A percentile compares a stretch with the other conserved stretches of the same genome.
Evolutionary conservation across 1,140 invertebrate species (phyloP).

Genomic region (Steinernema khuongi): DNA sequence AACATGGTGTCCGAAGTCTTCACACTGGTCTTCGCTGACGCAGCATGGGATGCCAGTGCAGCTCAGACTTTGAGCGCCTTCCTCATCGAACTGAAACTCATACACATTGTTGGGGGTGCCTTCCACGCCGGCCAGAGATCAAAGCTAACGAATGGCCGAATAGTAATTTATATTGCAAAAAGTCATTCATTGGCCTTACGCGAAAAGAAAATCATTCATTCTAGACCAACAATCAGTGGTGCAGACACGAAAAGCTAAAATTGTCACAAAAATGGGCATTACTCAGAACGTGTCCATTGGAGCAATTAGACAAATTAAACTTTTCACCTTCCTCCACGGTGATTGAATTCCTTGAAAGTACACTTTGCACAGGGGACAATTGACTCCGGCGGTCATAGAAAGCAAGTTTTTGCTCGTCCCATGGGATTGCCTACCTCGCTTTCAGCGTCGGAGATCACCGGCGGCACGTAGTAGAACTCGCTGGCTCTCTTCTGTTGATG

Average conservation of each 20-base stretch:
- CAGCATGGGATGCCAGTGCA: conserved; percentile 38
- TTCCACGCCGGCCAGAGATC: neutral
- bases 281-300: too few species aligned
- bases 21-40: conserved; percentile 34
- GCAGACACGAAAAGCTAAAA: neutral
- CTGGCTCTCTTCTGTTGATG: neutral
- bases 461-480: conserved; percentile 6
- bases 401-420: too few species aligned
- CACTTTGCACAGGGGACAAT: too few species aligned
- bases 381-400: too few species aligned
- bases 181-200: neutral
- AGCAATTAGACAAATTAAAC: too few species aligned
- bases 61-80: conserved; percentile 18
- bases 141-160: neutral
- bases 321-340: too few species aligned
- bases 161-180: neutral
- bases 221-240: neutral
- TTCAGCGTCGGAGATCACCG: neutral
- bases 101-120: neutral
- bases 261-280: neutral
- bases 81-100: conserved; percentile 7
- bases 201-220: conserved; percentile 15
- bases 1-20: conserved; percentile 40
- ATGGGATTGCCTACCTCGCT: neutral
- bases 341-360: too few species aligned